phyloP scores from a whole-genome alignment of 1,140 invertebrate species.

The Nixonia krombeini region DNA sequence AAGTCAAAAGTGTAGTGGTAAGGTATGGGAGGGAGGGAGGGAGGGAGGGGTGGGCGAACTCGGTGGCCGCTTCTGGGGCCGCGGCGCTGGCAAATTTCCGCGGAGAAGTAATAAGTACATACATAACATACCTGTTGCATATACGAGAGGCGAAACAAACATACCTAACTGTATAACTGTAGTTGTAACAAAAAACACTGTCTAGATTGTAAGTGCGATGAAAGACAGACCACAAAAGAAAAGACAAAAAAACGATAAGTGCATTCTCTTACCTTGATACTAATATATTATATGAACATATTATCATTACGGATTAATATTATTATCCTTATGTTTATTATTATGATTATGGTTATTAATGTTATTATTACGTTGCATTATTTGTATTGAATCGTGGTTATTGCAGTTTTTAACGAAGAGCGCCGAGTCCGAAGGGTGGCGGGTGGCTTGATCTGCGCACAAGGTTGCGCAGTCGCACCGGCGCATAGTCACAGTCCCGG shows the following conservation, averaged over 20 bases:
- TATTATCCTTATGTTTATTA: slow-evolving; percentile 29
- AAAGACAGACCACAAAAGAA: slow-evolving; percentile 13
- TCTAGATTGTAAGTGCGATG: slow-evolving; percentile 17
- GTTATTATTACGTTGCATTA: slow-evolving; percentile 34
- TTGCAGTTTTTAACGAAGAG: slow-evolving; percentile 29
- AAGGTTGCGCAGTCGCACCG: slow-evolving; percentile 16
- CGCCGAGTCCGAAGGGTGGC: no score
- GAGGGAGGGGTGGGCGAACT: no score
- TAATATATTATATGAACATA: slow-evolving; percentile 46
- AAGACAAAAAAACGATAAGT: slow-evolving; percentile 36
- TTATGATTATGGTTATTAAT: slow-evolving; percentile 30
- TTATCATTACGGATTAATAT: slow-evolving; percentile 27
- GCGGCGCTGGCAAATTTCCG: no score
- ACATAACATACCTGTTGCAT: slow-evolving; percentile 12
- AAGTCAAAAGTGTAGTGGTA: no score
- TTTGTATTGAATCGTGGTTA: slow-evolving; percentile 47
- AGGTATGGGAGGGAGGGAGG: no score
- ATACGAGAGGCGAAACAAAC: slow-evolving; percentile 29
- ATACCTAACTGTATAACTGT: slow-evolving; percentile 26
- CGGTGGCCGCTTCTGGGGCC: no score
- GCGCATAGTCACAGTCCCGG: no score
- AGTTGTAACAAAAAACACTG: slow-evolving; percentile 18
- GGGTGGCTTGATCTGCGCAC: no score
- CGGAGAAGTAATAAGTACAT: background rate
- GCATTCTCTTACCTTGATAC: slow-evolving; percentile 50